Percentiles rank a stretch among this genome's conserved stretches.
Conservation (phyloP, 2,113 vertebrate species). For the Halcyon senegalensis region DNA sequence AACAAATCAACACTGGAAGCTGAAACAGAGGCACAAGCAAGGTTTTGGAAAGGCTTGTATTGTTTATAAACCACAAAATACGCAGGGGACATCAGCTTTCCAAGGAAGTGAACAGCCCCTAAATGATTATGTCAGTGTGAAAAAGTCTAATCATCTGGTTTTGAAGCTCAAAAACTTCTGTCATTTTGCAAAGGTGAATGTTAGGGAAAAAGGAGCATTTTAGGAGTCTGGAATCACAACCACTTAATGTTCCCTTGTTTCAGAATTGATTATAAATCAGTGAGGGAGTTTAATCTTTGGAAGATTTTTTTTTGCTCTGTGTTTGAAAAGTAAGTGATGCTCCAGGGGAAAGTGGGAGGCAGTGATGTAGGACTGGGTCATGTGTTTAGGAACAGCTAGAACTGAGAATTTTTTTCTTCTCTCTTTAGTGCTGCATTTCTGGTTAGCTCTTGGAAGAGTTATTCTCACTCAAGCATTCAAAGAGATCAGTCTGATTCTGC, state of each 20-base stretch:
- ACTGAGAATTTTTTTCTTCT: not conserved
- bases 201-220: not conserved
- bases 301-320: not conserved
- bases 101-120: not conserved
- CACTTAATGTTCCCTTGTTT: not conserved
- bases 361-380: not conserved
- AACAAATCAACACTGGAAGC: constrained; percentile 18
- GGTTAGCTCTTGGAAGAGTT: not conserved
- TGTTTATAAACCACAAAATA: constrained; percentile 50
- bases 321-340: not conserved
- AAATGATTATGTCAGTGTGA: constrained; percentile 1
- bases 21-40: not conserved
- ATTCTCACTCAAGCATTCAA: not conserved
- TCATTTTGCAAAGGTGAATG: not conserved
- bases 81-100: not conserved
- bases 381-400: not conserved
- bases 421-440: not conserved
- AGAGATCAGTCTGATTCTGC: not conserved
- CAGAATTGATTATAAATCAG: not conserved
- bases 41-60: not conserved
- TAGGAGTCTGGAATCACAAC: not conserved
- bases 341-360: not conserved
- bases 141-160: not conserved
- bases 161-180: constrained; percentile 35
- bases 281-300: not conserved